Evolutionary conservation across 2,888 invertebrate species (phyloP).

Genomic region (Tiliacea aurago): DNA sequence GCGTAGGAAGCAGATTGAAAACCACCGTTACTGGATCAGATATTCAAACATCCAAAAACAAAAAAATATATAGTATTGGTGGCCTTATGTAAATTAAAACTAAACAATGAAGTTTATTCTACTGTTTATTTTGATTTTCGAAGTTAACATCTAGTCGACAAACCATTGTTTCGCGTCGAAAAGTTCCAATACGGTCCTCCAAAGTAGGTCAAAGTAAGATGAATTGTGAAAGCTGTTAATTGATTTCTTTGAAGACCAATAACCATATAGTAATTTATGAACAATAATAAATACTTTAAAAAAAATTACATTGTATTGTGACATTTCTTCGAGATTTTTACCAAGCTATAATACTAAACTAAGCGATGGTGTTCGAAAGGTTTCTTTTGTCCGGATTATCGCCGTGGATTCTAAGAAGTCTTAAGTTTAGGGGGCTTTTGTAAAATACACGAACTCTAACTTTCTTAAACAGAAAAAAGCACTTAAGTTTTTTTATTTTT

Average conservation of each 20-base stretch:
- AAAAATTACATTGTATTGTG: conserved; percentile 7
- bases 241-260: conserved; percentile 45
- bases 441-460: conserved; percentile 59
- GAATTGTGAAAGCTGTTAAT: conserved; percentile 58
- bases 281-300: conserved; percentile 16
- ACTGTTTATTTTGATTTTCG: conserved; percentile 17
- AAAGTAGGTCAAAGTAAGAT: conserved; percentile 40
- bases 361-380: conserved; percentile 33
- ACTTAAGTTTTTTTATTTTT: conserved; percentile 59
- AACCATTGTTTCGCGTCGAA: conserved; percentile 25
- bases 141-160: conserved; percentile 36
- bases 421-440: conserved; percentile 48
- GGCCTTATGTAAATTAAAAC: conserved; percentile 17
- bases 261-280: conserved; percentile 44
- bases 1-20: conserved; percentile 2
- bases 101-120: conserved; percentile 13
- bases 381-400: conserved; percentile 45
- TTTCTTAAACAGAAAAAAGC: conserved; percentile 66
- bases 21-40: conserved; percentile 30
- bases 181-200: not conserved
- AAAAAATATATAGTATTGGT: conserved; percentile 1
- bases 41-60: not conserved
- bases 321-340: conserved; percentile 22
- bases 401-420: conserved; percentile 38
- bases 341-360: conserved; percentile 15